phyloP scores from a whole-genome alignment of 2,113 vertebrate genomes.

The Aldabrachelys gigantea region DNA sequence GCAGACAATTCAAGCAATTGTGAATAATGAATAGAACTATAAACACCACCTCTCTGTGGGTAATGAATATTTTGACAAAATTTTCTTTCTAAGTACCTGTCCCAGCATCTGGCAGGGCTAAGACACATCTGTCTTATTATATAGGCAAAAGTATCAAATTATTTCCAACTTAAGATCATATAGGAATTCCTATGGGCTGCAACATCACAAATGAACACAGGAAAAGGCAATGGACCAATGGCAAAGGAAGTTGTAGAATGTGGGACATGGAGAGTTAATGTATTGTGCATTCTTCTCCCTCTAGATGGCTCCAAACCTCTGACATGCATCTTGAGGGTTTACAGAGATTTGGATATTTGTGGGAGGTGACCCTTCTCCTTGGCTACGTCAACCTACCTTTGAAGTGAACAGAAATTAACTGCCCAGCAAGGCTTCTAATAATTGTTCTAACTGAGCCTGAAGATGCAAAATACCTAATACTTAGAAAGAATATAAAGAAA shows the following conservation, averaged over 20 bases:
- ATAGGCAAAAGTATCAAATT: not conserved
- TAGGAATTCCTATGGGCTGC: not conserved
- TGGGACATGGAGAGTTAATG: not conserved
- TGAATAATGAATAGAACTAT: constrained; percentile 37
- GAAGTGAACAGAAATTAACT: not conserved
- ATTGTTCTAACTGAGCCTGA: not conserved
- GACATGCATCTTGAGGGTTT: not conserved
- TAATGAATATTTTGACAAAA: not conserved
- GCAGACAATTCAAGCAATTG: not conserved
- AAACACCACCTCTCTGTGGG: constrained; percentile 33
- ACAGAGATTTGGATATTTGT: constrained; percentile 12
- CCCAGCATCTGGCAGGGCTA: not conserved
- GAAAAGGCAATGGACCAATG: not conserved
- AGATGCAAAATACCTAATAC: not conserved
- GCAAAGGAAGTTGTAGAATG: not conserved
- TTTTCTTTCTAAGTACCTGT: not conserved
- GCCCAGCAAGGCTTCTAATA: not conserved
- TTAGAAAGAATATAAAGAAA: not conserved
- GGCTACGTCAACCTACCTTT: constrained; percentile 27
- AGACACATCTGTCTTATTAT: not conserved
- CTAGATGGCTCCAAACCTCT: not conserved
- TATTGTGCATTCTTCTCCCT: not conserved
- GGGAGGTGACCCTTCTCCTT: not conserved
- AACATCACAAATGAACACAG: not conserved
- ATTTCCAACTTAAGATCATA: not conserved